These are phyloP conservation scores for Muraenolepis orangiensis DNA, from an alignment of 2,797 vertebrate genomes.

Conservation along the genomic window DNA sequence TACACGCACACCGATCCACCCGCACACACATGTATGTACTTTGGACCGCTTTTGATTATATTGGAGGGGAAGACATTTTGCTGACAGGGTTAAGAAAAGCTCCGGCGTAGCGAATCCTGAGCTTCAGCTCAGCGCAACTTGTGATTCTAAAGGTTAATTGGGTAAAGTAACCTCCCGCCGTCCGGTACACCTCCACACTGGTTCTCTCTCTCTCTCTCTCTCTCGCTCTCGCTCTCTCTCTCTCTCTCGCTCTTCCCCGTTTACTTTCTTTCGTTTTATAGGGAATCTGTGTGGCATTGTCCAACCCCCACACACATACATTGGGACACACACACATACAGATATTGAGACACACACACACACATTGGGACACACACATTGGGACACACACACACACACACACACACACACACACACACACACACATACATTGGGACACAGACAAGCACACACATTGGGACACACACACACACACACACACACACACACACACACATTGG, in stretches of 20 bases:
- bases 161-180: conserved; percentile 26
- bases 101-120: conserved; percentile 12
- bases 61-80: conserved; percentile 7
- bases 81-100: conserved; percentile 32
- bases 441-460: too few relatives aligned
- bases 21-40: not conserved
- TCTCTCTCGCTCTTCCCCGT: conserved; percentile 11
- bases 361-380: too few relatives aligned
- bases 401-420: not conserved
- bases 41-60: not conserved
- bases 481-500: not conserved
- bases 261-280: not conserved
- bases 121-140: conserved; percentile 31
- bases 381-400: not conserved
- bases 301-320: not conserved
- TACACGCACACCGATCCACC: not conserved
- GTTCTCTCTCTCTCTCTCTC: conserved; percentile 6
- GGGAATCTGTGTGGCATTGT: not conserved
- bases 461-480: not conserved
- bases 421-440: not conserved
- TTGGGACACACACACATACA: too few relatives aligned
- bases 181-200: conserved; percentile 11
- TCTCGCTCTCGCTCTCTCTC: conserved; percentile 6
- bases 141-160: conserved; percentile 48
- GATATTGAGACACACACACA: too few relatives aligned